Evolutionary conservation across 1,140 invertebrate species (phyloP).

Genomic region (Riptortus pedestris): DNA sequence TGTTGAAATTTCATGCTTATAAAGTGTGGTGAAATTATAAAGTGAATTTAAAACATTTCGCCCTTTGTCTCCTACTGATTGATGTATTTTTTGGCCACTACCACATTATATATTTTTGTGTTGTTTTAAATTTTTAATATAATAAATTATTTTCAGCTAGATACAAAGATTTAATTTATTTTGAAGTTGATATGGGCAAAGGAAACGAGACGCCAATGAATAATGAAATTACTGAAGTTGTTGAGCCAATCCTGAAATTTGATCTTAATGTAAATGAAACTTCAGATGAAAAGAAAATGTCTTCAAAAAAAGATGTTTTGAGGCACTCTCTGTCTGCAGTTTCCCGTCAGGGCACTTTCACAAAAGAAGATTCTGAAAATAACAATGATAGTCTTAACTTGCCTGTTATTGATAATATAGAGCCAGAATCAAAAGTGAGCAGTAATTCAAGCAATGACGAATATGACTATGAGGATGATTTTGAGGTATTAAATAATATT

Average conservation of each 20-base stretch:
- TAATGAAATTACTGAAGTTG: too few relatives aligned
- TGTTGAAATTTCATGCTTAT: too few relatives aligned
- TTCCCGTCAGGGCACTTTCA: not conserved
- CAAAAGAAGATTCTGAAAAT: not conserved
- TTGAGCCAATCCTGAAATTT: too few relatives aligned
- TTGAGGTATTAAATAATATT: slow-evolving; percentile 20
- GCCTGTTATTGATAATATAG: not conserved
- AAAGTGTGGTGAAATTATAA: too few relatives aligned
- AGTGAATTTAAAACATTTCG: too few relatives aligned
- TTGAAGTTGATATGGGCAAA: not conserved
- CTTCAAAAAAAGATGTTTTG: not conserved
- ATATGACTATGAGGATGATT: slow-evolving; percentile 23
- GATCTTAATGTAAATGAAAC: too few relatives aligned
- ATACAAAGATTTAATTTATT: not conserved
- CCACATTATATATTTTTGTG: too few relatives aligned
- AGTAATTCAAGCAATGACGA: too few relatives aligned
- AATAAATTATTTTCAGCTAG: not conserved
- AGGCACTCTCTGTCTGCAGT: not conserved
- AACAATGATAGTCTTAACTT: not conserved
- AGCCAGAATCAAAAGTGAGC: not conserved
- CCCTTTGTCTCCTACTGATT: too few relatives aligned
- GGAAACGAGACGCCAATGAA: not conserved
- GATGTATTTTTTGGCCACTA: too few relatives aligned
- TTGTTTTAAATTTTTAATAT: too few relatives aligned
- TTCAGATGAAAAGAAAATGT: not conserved